Base-by-base conservation (phyloP, 1,140 invertebrate species). In the Meloidogyne exigua region DNA sequence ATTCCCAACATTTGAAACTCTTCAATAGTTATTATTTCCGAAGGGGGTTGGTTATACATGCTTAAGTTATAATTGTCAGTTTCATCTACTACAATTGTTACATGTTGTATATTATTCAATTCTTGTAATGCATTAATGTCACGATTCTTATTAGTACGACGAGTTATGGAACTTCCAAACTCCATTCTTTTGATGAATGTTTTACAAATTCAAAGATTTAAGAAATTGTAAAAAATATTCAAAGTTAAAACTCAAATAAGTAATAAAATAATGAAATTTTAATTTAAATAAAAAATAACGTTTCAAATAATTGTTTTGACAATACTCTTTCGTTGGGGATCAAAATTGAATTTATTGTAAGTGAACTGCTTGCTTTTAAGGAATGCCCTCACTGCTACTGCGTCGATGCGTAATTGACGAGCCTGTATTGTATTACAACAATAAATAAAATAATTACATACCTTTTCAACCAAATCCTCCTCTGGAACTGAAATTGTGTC, bases 301-400 rank as follows among this genome's bases (percentile, higher is more conserved):
- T 3, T 25, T 78, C 57, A 79, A 39, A 74, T 80, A 39, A 84
- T 75, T 26, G 73, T 63, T 87, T 96, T 94, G 72, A 95, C 89
- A 84, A 98, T 95, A 36, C 93, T 89, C 86, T 93, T 95, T 42
- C 92, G 90, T 83, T 92, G 92, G 21, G 90, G 79, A 89, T 98
- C 94, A 82, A 95, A 95, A 5, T 90, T 89, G 84, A 95, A 98
- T 83, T 93, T 92, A 88, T 98, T 96, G n/a, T 90, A 90, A 84
- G 92, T 92, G 88, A 98, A 99, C 80, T 96, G 90, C 67, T 93
- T 91, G 83, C 94, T 96, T 26, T 94, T 92, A 84, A 95, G 98
- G 88, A 98, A 98, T 2, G 93, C 90, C 83, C 92, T 92, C 39
- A 98, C 88, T 88, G 95, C 93, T 72, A 98, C 88, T 88, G 95